phyloP scores from a whole-genome alignment of 2,113 vertebrate genomes.

The Periophthalmodon schlosseri region DNA sequence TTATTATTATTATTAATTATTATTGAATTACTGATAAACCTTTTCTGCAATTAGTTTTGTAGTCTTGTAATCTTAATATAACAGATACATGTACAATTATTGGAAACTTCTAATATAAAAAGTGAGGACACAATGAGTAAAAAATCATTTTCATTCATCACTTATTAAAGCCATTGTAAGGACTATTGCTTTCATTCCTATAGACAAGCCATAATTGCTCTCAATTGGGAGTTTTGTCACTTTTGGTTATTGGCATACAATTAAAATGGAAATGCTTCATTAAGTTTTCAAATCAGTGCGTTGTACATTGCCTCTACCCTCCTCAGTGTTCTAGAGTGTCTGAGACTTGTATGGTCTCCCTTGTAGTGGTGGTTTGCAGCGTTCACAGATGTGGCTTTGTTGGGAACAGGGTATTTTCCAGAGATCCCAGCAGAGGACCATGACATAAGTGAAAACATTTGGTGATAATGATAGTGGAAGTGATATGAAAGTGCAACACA shows the following conservation, averaged over 20 bases:
- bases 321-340: constrained; percentile 8
- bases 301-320: background rate
- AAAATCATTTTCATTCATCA: background rate
- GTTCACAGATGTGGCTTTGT: constrained; percentile 59
- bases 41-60: background rate
- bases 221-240: background rate
- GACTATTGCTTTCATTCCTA: too few species aligned
- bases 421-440: constrained; percentile 38
- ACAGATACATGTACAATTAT: too few species aligned
- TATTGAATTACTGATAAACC: background rate
- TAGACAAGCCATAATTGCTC: background rate
- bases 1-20: too few species aligned
- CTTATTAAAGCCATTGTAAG: too few species aligned
- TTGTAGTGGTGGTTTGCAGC: constrained; percentile 31
- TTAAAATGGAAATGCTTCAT: background rate
- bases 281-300: background rate
- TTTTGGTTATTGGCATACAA: background rate
- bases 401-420: constrained; percentile 46
- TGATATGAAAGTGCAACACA: constrained; percentile 40
- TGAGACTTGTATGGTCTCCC: constrained; percentile 11
- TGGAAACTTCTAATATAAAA: too few species aligned
- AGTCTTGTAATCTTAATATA: too few species aligned
- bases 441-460: constrained; percentile 46
- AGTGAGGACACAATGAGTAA: background rate
- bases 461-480: constrained; percentile 44